A percentile compares a stretch with the other conserved stretches of the same genome.
phyloP scores from a whole-genome alignment of 2,888 invertebrate species.

The Athalia cordata region DNA sequence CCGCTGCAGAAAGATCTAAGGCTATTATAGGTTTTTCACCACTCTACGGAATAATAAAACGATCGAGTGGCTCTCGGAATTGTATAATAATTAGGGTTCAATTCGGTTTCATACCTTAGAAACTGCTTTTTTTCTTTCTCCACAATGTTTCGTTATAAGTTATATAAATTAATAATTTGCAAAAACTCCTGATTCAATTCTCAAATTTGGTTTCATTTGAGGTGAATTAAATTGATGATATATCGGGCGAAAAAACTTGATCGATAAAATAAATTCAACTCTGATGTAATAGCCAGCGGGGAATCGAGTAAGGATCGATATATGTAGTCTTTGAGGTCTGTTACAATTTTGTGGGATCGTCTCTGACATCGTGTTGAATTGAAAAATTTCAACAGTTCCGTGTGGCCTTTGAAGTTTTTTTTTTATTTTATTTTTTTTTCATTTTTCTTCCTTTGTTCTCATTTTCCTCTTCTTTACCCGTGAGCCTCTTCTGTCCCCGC shows the following conservation, averaged over 20 bases:
- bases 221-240: neutral
- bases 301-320: slow-evolving; percentile 45
- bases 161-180: no score
- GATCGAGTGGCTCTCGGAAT: slow-evolving; percentile 49
- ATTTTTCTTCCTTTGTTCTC: neutral
- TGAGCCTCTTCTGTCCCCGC: neutral
- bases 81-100: slow-evolving; percentile 49
- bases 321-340: slow-evolving; percentile 27
- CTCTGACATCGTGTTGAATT: neutral
- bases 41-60: slow-evolving; percentile 16
- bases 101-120: slow-evolving; percentile 4
- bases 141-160: neutral
- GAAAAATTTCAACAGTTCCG: neutral
- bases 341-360: slow-evolving; percentile 11
- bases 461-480: neutral
- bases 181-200: no score
- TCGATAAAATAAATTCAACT: no score
- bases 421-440: no score
- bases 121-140: neutral
- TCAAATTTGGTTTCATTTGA: neutral
- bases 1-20: neutral
- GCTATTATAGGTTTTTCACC: slow-evolving; percentile 8
- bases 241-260: no score
- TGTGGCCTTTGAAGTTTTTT: neutral
- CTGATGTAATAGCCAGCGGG: slow-evolving; percentile 28